phyloP scores from a whole-genome alignment of 2,113 vertebrate species.

The Monarcha castaneiventris region DNA sequence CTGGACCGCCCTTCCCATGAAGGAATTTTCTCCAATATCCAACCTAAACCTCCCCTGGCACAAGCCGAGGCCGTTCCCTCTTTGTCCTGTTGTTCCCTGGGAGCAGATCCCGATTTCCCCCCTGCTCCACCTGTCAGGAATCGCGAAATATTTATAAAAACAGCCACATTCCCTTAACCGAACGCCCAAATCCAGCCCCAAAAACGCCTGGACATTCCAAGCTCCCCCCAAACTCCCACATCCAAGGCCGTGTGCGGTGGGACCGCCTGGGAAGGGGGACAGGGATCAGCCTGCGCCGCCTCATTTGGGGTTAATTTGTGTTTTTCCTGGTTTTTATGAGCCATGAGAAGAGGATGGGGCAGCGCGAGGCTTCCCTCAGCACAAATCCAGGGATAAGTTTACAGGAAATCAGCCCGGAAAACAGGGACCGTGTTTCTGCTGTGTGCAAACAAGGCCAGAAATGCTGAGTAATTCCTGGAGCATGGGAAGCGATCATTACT shows the following conservation, averaged over 20 bases:
- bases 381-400: neutral
- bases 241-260: rapidly evolving
- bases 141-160: neutral
- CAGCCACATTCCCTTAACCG: neutral
- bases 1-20: rapidly evolving
- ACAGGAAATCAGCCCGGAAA: neutral
- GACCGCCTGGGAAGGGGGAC: neutral
- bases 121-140: neutral
- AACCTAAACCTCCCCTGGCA: neutral
- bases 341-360: too few relatives aligned
- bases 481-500: neutral
- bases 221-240: neutral
- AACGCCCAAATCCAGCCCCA: neutral
- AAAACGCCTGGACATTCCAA: neutral
- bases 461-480: constrained; percentile 18
- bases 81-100: rapidly evolving
- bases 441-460: neutral
- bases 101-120: neutral
- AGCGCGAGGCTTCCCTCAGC: neutral
- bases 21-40: rapidly evolving
- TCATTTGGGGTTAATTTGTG: rapidly evolving
- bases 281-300: neutral
- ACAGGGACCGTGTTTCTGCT: neutral
- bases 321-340: neutral
- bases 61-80: neutral